Evolutionary conservation across 1,140 invertebrate species (phyloP), one percentile per base, ranked within the genome.

Genomic region (Teleogryllus occipitalis): DNA sequence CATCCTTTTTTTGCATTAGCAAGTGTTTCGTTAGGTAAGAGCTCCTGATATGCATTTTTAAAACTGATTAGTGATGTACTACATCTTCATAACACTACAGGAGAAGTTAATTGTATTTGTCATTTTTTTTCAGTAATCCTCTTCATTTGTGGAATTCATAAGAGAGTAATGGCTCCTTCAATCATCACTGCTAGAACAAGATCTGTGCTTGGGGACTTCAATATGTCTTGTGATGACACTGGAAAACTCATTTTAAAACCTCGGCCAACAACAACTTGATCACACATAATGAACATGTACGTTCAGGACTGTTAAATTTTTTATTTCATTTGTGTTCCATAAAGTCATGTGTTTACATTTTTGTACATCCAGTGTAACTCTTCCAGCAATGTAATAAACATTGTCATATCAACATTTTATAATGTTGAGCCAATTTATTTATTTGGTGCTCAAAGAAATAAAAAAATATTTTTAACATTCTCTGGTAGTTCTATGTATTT

Each of bases 191-290:
- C 95, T 4, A 88, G 97, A 81, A 96, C 96, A 47, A 89, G 97
- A 74, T 91, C 90, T 73, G 97, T 98, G 0, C 89, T 99, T 47
- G 92, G 92, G 54, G 97, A 98, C 86, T 99, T 98, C 85, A 98
- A 98, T 85, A 98, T 98, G 96, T 98, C 95, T 75, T 99, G 96
- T 88, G 97, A 98, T 87, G 97, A 99, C 84, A 97, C 95, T 79
- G 96, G 96, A 81, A 96, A 96, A 87, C 87, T 97, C 18, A 96
- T 97, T 82, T 86, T 97, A 0, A 95, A 95, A 85, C 95, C 95
- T 8, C 86, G 93, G 77, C 93, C 93, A 18, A 89, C 91, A 74
- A 81, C 78, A 47, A 76, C 75, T 27, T 80, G 72, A 77, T 48
- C 54, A 65, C 18, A 39, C 27, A 39, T 39, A 39, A 39, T 39